A percentile compares a stretch with the other conserved stretches of the same genome.
Evolutionary conservation across 2,888 invertebrate genomes (phyloP).

Genomic region (Beris morrisii): DNA sequence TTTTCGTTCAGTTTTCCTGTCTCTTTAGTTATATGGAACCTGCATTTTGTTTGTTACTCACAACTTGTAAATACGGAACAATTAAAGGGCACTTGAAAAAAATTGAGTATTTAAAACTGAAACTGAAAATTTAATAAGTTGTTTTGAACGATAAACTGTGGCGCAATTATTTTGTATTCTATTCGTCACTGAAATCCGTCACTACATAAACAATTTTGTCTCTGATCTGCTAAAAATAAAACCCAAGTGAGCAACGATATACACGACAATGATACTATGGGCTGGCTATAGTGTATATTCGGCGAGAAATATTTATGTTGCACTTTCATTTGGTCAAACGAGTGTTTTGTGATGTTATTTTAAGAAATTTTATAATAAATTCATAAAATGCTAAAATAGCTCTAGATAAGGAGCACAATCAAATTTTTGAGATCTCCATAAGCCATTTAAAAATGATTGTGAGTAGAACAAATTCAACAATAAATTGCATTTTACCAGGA

Average conservation of each 20-base stretch:
- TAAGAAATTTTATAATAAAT: conserved; percentile 42
- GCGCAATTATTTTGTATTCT: conserved; percentile 23
- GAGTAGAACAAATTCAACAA: no score
- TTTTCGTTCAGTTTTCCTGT: not conserved
- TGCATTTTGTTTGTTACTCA: not conserved
- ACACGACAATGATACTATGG: no score
- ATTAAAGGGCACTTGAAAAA: not conserved
- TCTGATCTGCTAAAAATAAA: conserved; percentile 27
- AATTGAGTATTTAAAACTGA: not conserved
- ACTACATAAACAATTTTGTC: conserved; percentile 34
- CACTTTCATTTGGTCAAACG: conserved; percentile 48
- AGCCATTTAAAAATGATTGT: no score
- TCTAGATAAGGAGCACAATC: no score
- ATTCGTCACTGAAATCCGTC: conserved; percentile 45
- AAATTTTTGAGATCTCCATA: no score
- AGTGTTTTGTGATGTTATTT: conserved; percentile 49
- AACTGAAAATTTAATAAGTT: conserved; percentile 14
- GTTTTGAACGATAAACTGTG: conserved; percentile 8
- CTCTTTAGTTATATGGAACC: conserved; percentile 7
- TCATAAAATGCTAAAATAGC: conserved; percentile 8
- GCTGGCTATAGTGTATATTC: no score
- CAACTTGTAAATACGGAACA: not conserved
- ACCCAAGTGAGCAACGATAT: not conserved
- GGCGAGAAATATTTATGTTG: no score
- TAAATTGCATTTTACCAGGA: no score